Evolutionary conservation across 2,888 invertebrate genomes (phyloP).

Genomic region (Pristionchus japonicus): DNA sequence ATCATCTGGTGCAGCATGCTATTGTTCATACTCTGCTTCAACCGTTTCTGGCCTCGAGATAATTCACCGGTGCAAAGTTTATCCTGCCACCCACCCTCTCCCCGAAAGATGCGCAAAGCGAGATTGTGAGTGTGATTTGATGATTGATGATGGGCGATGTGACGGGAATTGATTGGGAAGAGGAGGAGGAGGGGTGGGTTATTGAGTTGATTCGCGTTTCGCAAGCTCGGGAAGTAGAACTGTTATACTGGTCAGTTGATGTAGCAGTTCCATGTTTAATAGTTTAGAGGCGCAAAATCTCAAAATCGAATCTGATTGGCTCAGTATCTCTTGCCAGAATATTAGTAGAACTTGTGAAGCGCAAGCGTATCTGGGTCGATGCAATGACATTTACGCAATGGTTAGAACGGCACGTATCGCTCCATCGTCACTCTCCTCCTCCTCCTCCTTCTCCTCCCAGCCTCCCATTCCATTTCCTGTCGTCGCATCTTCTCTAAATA

Average conservation of each 20-base stretch:
- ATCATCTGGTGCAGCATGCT: not conserved
- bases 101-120: not conserved
- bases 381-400: too few species aligned
- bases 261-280: too few species aligned
- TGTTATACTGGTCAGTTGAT: too few species aligned
- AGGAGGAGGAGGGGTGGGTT: slow-evolving; percentile 13
- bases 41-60: not conserved
- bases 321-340: not conserved
- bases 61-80: not conserved
- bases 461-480: slow-evolving; percentile 50
- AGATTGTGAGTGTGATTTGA: slow-evolving; percentile 28
- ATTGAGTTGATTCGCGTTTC: not conserved
- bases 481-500: slow-evolving; percentile 51
- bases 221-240: too few species aligned
- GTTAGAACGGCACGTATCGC: not conserved
- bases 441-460: slow-evolving; percentile 47
- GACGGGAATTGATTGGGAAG: not conserved
- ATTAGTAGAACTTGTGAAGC: too few species aligned
- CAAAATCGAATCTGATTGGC: not conserved
- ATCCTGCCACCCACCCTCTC: not conserved
- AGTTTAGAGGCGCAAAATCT: too few species aligned
- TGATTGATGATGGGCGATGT: slow-evolving; percentile 40
- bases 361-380: too few species aligned
- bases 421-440: not conserved
- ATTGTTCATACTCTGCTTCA: not conserved